Conservation (phyloP, 2,797 vertebrate genomes). For the Sardinella longiceps region DNA sequence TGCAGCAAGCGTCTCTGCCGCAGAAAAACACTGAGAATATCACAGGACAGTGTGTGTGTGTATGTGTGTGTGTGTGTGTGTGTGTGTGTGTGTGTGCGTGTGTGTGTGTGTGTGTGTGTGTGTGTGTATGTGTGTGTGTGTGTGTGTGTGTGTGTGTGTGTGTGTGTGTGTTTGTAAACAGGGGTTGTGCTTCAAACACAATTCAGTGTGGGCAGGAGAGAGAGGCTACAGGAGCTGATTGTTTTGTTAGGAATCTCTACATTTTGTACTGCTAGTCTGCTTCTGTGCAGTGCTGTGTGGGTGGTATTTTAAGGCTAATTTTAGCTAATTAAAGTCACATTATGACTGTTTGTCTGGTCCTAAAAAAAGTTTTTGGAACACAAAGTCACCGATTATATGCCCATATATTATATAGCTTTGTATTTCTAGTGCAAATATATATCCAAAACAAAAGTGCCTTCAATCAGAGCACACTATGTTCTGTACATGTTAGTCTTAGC, state of each 20-base stretch:
- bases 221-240: not conserved
- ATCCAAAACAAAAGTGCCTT: too few relatives aligned
- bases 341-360: not conserved
- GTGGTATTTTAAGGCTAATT: not conserved
- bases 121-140: too few relatives aligned
- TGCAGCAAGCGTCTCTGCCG: not conserved
- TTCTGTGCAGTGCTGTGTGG: not conserved
- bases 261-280: not conserved
- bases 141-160: too few relatives aligned
- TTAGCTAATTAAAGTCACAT: not conserved
- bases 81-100: too few relatives aligned
- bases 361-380: too few relatives aligned
- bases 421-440: too few relatives aligned
- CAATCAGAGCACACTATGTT: too few relatives aligned
- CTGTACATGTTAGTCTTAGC: too few relatives aligned
- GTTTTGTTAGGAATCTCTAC: not conserved
- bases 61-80: too few relatives aligned
- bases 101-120: too few relatives aligned
- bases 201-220: not conserved
- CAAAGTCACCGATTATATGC: too few relatives aligned
- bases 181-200: not conserved
- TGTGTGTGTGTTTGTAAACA: not conserved
- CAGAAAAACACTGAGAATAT: not conserved
- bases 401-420: too few relatives aligned
- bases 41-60: not conserved